Percentiles rank a stretch among this genome's conserved stretches.
These are phyloP conservation scores for Tor tambroides DNA, from an alignment of 2,113 vertebrate genomes.

Conservation along the genomic window DNA sequence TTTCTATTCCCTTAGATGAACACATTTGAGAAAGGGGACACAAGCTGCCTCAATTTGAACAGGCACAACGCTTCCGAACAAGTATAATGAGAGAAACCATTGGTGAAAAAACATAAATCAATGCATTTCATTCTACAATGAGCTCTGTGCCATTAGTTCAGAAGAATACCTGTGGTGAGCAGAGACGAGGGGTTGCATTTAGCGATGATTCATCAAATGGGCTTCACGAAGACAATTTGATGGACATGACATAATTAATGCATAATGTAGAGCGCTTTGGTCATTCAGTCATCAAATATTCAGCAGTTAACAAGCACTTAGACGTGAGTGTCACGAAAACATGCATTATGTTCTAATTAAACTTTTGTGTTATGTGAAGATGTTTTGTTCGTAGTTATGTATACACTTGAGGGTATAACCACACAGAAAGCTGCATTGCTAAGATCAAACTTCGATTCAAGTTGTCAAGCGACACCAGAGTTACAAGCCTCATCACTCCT, in stretches of 20 bases:
- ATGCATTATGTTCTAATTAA: background rate
- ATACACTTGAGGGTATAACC: background rate
- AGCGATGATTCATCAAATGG: conserved; percentile 59
- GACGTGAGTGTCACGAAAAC: conserved; percentile 58
- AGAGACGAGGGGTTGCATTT: conserved; percentile 64
- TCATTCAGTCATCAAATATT: conserved; percentile 42
- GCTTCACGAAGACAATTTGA: conserved; percentile 45
- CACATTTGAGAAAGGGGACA: background rate
- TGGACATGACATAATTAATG: conserved; percentile 22
- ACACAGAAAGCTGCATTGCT: background rate
- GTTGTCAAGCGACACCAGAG: background rate
- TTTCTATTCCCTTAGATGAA: background rate
- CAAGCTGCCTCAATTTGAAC: background rate
- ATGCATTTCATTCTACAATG: background rate
- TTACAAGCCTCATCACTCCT: background rate
- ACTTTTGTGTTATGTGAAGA: conserved; percentile 7
- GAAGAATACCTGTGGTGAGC: conserved; percentile 59
- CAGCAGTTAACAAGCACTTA: conserved; percentile 25
- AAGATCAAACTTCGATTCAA: conserved; percentile 3
- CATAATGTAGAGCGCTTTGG: conserved; percentile 33
- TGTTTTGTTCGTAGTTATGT: background rate
- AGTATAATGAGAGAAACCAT: background rate
- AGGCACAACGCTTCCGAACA: background rate
- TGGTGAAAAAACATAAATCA: background rate
- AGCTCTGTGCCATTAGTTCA: conserved; percentile 21